phyloP scores from a whole-genome alignment of 2,888 invertebrate species.

The Tricholauxania praeusta region DNA sequence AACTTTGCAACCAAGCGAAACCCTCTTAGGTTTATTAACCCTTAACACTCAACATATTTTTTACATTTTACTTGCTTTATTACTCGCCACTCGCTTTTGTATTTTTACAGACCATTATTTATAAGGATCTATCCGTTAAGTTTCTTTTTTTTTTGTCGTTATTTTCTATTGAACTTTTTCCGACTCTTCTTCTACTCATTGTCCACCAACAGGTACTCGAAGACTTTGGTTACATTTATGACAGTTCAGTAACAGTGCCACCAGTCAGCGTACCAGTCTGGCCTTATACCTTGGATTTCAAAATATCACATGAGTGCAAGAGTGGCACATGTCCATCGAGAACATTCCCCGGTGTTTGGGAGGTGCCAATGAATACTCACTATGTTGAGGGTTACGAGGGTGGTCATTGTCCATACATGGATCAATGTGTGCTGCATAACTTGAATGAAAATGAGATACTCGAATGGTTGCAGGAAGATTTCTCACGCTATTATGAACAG shows the following conservation, averaged over 20 bases:
- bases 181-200: neutral
- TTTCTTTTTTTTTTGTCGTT: too few species aligned
- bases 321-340: constrained; percentile 91
- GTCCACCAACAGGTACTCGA: constrained; percentile 78
- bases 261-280: constrained; percentile 85
- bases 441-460: constrained; percentile 83
- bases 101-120: neutral
- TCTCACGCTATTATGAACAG: constrained; percentile 85
- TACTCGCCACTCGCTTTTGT: too few species aligned
- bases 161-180: too few species aligned
- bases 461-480: constrained; percentile 92
- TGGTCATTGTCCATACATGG: constrained; percentile 91
- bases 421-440: constrained; percentile 92
- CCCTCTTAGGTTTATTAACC: constrained; percentile 11
- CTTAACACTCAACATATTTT: neutral
- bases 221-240: constrained; percentile 93
- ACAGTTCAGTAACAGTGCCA: constrained; percentile 90
- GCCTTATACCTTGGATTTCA: constrained; percentile 95
- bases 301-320: constrained; percentile 93
- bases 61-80: neutral
- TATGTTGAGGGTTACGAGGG: constrained; percentile 90
- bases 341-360: constrained; percentile 94
- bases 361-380: constrained; percentile 90
- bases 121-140: neutral
- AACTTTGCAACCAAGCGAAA: too few species aligned